phyloP scores from a whole-genome alignment of 1,140 invertebrate genomes.

The Thalassaphorura encarpata region DNA sequence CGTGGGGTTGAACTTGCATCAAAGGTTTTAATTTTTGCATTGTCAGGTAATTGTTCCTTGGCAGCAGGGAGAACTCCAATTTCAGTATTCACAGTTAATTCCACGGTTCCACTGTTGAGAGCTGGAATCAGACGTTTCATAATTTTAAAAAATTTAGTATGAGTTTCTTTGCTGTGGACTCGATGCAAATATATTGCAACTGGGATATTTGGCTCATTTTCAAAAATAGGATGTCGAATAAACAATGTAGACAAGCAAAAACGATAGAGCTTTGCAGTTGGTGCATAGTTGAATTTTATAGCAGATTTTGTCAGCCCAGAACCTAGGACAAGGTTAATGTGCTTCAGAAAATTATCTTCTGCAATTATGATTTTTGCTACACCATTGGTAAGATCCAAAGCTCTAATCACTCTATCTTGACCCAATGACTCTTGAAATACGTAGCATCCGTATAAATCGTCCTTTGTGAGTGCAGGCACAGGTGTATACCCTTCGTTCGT shows the following conservation, averaged over 20 bases:
- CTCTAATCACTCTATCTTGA: neutral
- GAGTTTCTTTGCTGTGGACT: neutral
- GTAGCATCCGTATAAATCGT: constrained; percentile 2
- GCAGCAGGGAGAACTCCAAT: neutral
- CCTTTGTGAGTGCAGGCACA: neutral
- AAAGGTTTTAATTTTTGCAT: neutral
- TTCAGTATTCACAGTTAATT: neutral
- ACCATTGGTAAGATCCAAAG: neutral
- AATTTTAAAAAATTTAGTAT: neutral
- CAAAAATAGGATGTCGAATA: neutral
- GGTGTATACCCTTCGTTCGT: too few species aligned
- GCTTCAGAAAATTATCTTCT: neutral
- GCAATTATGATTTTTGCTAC: neutral
- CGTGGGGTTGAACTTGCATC: too few species aligned
- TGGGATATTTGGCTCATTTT: neutral
- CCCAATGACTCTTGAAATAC: constrained; percentile 1
- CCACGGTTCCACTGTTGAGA: neutral
- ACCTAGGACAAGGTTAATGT: neutral
- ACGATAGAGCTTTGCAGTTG: neutral
- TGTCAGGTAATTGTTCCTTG: neutral
- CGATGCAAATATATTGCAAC: neutral
- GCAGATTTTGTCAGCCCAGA: neutral
- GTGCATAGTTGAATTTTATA: neutral
- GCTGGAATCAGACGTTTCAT: neutral
- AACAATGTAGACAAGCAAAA: neutral